Percentiles rank a stretch among this genome's conserved stretches.
Conservation (phyloP, 1,140 invertebrate genomes). For the Cylas formicarius region DNA sequence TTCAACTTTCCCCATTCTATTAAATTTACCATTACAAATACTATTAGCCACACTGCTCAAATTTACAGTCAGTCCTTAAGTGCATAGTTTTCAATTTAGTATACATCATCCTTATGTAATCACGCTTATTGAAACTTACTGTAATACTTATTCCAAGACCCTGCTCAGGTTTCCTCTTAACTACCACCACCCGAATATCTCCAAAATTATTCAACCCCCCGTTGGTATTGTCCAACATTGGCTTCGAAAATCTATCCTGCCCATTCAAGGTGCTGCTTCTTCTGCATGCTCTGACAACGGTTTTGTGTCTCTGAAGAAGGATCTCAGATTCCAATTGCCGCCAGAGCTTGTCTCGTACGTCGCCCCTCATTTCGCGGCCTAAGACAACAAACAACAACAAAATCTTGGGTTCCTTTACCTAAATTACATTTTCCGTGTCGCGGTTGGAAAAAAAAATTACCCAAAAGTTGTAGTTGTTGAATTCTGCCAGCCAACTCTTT, state of each 20-base stretch:
- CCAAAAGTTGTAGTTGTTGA: conserved; percentile 79
- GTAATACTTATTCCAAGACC: conserved; percentile 78
- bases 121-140: conserved; percentile 44
- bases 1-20: neutral
- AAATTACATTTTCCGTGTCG: too few relatives aligned
- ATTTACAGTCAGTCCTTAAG: neutral
- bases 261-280: conserved; percentile 40
- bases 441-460: conserved; percentile 28
- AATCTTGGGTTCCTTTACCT: neutral
- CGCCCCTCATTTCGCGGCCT: conserved; percentile 65
- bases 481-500: conserved; percentile 82
- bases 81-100: neutral
- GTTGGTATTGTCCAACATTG: conserved; percentile 25
- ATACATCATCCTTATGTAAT: conserved; percentile 1
- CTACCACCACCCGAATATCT: conserved; percentile 50
- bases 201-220: conserved; percentile 39
- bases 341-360: conserved; percentile 73
- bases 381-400: conserved; percentile 8
- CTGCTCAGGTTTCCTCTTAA: conserved; percentile 61
- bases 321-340: conserved; percentile 81
- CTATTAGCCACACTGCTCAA: neutral
- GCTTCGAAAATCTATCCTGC: conserved; percentile 26
- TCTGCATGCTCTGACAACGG: conserved; percentile 57
- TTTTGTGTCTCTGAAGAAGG: conserved; percentile 76
- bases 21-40: neutral